Base-by-base conservation (phyloP, 1,140 invertebrate genomes). In the Cherax quadricarinatus region DNA sequence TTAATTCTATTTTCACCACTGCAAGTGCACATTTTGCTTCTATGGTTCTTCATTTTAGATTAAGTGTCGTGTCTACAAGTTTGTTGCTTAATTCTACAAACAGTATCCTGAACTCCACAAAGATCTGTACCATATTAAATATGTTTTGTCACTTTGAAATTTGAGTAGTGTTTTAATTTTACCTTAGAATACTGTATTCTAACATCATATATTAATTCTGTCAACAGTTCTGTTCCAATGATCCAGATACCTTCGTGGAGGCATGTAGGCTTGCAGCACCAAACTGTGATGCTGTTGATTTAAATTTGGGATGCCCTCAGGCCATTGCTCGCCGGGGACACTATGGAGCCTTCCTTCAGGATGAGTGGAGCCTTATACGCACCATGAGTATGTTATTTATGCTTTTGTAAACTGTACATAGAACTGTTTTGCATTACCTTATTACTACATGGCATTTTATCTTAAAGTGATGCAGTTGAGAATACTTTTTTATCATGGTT, bases 151-250 rank as follows among this genome's bases (percentile, higher is more conserved):
- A 10, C 14, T 57, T 57, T 57, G 1, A 57, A 57, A 57, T 57
- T 57, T 1, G 6, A 10, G 6, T 14, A 57, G 14, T 57, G 14
- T 57, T 57, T 57, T 57, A 57, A 57, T 57, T 57, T 57, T 57
- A 57, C 53, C 53, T 57, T 57, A 57, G 53, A 57, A 6, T 14
- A 30, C n/a, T 30, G n/a, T 30, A 16, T 21, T 66, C 62, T 18
- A 5, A 0, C 18, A 18, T 14, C 12, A 18, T 66, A 66, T 18
- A 21, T 18, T 66, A 66, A 21, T 66, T 66, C 18, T 66, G 21
- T 66, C 96, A 96, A 81, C 95, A 99, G 98, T 99, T 99, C 96
- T 99, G 99, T 96, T 98, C 98, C 1, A 99, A 99, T 95, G 98
- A 99, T 96, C 97, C 98, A 9, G 96, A 98, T 80, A 96, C 96